Conservation (phyloP, 1,140 invertebrate genomes). For the Micrasema longulum region DNA sequence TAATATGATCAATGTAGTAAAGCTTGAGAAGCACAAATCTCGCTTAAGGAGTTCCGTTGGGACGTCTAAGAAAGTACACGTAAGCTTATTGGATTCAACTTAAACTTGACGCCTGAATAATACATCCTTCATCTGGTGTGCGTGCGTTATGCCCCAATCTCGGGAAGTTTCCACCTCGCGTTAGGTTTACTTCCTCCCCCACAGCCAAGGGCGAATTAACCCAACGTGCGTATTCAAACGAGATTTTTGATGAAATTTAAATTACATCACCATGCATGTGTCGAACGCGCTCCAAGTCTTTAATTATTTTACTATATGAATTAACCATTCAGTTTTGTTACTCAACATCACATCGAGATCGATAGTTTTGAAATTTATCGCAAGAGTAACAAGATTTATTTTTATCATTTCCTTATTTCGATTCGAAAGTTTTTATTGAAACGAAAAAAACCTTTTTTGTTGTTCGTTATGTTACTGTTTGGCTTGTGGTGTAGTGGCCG, state of each 20-base stretch:
- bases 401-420: no score
- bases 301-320: no score
- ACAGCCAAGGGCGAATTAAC: slow-evolving; percentile 9
- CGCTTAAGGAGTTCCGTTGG: neutral
- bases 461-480: no score
- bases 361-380: no score
- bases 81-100: slow-evolving; percentile 53
- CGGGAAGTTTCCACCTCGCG: slow-evolving; percentile 19
- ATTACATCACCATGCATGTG: neutral
- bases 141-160: neutral
- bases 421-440: no score
- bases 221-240: slow-evolving; percentile 15
- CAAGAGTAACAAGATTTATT: no score
- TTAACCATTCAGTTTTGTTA: no score
- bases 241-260: slow-evolving; percentile 24
- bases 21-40: slow-evolving; percentile 11
- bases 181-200: neutral
- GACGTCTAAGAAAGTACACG: slow-evolving; percentile 8
- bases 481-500: no score
- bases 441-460: no score
- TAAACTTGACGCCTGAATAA: slow-evolving; percentile 54
- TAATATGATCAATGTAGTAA: neutral
- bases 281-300: no score
- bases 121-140: slow-evolving; percentile 43
- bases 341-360: no score